phyloP scores from a whole-genome alignment of 2,797 vertebrate genomes.

The Selene dorsalis region DNA sequence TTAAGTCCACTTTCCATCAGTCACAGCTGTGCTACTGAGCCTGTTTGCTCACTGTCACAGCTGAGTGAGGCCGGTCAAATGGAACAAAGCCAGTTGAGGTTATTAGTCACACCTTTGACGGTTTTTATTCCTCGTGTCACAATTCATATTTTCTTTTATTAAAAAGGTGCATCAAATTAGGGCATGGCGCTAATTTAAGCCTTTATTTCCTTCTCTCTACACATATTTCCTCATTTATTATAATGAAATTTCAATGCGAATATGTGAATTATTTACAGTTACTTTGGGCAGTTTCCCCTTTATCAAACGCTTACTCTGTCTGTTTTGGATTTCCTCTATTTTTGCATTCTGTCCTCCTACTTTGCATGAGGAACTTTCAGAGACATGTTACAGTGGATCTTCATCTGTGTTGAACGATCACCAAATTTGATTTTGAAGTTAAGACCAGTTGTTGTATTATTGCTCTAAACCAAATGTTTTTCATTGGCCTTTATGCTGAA shows the following conservation, averaged over 20 bases:
- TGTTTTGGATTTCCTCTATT: slow-evolving; percentile 53
- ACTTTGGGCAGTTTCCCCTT: background rate
- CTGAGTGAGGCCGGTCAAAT: background rate
- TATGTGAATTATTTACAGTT: background rate
- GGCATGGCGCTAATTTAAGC: background rate
- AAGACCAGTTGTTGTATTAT: background rate
- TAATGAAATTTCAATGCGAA: background rate
- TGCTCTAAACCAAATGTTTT: slow-evolving; percentile 7
- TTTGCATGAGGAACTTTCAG: slow-evolving; percentile 5
- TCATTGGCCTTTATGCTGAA: background rate
- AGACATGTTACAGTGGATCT: background rate
- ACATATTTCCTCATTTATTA: background rate
- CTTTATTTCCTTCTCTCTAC: background rate
- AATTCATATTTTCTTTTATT: slow-evolving; percentile 14
- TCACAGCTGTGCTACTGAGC: background rate
- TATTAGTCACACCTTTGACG: background rate
- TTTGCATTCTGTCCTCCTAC: slow-evolving; percentile 21
- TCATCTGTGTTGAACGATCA: background rate
- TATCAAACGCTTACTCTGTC: slow-evolving; percentile 1
- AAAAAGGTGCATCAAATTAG: background rate
- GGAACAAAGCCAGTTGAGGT: background rate
- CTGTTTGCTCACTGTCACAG: background rate
- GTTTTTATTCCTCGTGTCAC: background rate
- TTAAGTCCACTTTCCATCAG: background rate
- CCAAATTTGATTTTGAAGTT: background rate